A percentile compares a stretch with the other conserved stretches of the same genome.
Evolutionary conservation across 2,888 invertebrate species (phyloP).

Genomic region (Orthosia cruda): DNA sequence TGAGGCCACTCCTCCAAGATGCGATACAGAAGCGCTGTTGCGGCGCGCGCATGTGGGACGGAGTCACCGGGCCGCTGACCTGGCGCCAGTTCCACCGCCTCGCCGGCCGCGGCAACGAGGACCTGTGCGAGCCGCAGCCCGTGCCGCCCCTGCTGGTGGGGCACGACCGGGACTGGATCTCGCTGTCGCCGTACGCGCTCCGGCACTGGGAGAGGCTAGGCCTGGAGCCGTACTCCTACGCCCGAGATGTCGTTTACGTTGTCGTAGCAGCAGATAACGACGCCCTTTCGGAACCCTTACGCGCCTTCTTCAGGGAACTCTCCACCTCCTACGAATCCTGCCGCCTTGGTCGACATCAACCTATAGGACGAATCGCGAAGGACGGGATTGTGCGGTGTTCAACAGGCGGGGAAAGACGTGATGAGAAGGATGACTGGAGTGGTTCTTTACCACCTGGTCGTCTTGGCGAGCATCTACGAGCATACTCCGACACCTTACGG

Average conservation of each 20-base stretch:
- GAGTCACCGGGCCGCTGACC: constrained; percentile 99
- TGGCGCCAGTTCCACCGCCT: constrained; percentile 99
- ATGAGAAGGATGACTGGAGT: constrained; percentile 96
- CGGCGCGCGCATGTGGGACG: constrained; percentile 97
- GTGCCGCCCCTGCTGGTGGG: constrained; percentile 98
- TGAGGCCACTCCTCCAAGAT: constrained; percentile 98
- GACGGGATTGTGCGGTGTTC: constrained; percentile 97
- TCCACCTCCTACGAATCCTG: constrained; percentile 98
- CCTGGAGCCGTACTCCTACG: constrained; percentile 99
- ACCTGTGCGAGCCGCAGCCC: constrained; percentile 99
- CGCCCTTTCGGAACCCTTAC: constrained; percentile 94
- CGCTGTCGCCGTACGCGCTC: constrained; percentile 98
- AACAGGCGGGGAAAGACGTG: constrained; percentile 73
- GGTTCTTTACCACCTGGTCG: constrained; percentile 95
- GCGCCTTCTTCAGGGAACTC: constrained; percentile 97
- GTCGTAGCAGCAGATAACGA: constrained; percentile 98
- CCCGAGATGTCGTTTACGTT: constrained; percentile 98
- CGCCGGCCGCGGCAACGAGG: constrained; percentile 98
- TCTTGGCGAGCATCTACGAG: constrained; percentile 95
- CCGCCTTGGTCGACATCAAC: constrained; percentile 98
- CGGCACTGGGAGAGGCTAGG: constrained; percentile 99
- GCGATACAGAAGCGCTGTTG: constrained; percentile 98
- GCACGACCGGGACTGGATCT: constrained; percentile 98
- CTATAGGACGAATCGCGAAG: constrained; percentile 95
- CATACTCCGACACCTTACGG: constrained; percentile 94